Percentiles rank a stretch among this genome's conserved stretches.
phyloP scores from a whole-genome alignment of 2,888 invertebrate species.

The Sphaerophoria rueppellii region DNA sequence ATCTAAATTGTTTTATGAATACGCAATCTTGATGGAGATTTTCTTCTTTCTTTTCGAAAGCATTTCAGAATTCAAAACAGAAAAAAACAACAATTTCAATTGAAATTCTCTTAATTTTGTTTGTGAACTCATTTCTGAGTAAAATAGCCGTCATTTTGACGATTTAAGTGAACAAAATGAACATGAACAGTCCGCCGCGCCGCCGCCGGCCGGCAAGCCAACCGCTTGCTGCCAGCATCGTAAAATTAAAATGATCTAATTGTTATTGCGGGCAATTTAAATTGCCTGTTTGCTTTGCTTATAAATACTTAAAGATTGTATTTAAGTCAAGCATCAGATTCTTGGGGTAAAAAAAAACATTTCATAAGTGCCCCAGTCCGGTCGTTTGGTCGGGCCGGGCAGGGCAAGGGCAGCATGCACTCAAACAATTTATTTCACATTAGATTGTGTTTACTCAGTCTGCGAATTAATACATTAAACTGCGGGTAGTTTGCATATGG shows the following conservation, averaged over 20 bases:
- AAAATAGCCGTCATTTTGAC: constrained; percentile 45
- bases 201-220: no score
- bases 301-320: constrained; percentile 7
- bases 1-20: constrained; percentile 48
- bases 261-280: constrained; percentile 54
- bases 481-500: constrained; percentile 36
- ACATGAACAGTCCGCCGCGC: background rate
- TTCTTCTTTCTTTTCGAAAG: constrained; percentile 35
- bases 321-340: constrained; percentile 44
- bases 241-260: constrained; percentile 56
- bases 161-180: constrained; percentile 42
- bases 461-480: constrained; percentile 37
- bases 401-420: constrained; percentile 17
- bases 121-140: constrained; percentile 15
- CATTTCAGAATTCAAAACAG: constrained; percentile 70
- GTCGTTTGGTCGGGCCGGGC: background rate
- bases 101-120: constrained; percentile 45
- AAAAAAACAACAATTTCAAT: constrained; percentile 72
- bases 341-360: constrained; percentile 6
- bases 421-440: constrained; percentile 66
- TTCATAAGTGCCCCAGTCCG: constrained; percentile 33
- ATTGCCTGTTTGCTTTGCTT: constrained; percentile 35
- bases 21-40: constrained; percentile 64
- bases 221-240: background rate
- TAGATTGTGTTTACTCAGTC: constrained; percentile 46